A percentile compares a stretch with the other conserved stretches of the same genome.
Evolutionary conservation across 37 sponge, comb jelly and placozoan species (phyloP).

Genomic region (Ephydatia muelleri): DNA sequence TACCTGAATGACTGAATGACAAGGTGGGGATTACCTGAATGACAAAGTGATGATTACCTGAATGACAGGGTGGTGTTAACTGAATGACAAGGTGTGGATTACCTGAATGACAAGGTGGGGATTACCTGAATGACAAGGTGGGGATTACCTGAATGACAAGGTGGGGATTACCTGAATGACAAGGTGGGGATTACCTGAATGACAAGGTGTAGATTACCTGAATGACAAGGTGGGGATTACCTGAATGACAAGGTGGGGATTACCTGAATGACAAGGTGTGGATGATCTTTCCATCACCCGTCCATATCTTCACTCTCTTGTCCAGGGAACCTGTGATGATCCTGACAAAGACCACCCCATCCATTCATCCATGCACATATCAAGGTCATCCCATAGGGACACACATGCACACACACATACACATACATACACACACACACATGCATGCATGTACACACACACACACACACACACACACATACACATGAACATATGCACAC

Average conservation of each 20-base stretch:
- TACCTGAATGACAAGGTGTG: conserved; percentile 36
- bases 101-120: neutral
- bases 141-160: neutral
- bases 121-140: neutral
- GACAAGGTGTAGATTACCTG: neutral
- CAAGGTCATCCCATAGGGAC: neutral
- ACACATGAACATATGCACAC: no score
- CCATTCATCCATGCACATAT: neutral
- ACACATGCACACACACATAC: neutral
- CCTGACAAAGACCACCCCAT: conserved; percentile 32
- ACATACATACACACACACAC: neutral
- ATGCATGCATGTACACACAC: neutral
- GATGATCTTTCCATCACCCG: conserved; percentile 66
- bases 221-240: neutral
- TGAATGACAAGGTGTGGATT: no score
- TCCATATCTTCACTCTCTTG: conserved; percentile 74
- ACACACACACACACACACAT: no score
- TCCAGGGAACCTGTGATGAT: conserved; percentile 82
- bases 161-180: neutral
- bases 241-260: neutral
- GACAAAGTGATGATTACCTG: conserved; percentile 32
- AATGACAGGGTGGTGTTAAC: no score
- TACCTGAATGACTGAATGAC: neutral
- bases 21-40: conserved; percentile 13
- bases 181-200: neutral